phyloP scores from a whole-genome alignment of 2,888 invertebrate species.

The Amblyteles armatorius region DNA sequence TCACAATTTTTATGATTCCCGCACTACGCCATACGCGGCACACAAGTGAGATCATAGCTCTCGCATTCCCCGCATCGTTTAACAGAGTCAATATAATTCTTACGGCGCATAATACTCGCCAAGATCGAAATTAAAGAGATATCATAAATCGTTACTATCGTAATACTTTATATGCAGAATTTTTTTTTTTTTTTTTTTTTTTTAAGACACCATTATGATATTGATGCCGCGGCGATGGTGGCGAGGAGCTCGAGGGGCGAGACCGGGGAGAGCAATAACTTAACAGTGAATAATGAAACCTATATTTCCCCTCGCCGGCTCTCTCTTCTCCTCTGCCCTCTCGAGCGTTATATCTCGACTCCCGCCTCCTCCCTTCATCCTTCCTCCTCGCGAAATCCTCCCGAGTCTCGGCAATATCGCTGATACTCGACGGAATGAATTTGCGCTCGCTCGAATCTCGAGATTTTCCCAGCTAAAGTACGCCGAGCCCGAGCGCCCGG shows the following conservation, averaged over 20 bases:
- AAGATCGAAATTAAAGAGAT: background rate
- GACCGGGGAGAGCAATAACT: conserved; percentile 46
- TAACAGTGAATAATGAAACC: conserved; percentile 55
- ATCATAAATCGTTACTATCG: conserved; percentile 21
- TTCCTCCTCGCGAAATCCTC: conserved; percentile 7
- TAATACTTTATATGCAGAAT: background rate
- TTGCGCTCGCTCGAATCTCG: conserved; percentile 52
- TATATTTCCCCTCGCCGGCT: conserved; percentile 38
- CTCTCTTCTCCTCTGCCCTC: background rate
- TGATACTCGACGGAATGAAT: conserved; percentile 59
- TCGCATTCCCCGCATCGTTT: background rate
- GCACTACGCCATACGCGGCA: background rate
- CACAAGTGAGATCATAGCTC: background rate
- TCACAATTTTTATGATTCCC: background rate
- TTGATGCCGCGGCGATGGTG: background rate
- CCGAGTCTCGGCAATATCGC: conserved; percentile 42
- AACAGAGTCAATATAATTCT: conserved; percentile 1
- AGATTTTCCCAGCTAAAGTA: conserved; percentile 56
- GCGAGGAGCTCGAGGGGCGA: background rate
- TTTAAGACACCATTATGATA: background rate
- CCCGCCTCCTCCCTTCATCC: background rate
- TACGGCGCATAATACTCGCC: background rate
- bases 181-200: no score
- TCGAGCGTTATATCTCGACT: background rate
- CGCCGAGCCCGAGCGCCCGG: conserved; percentile 19